Base-by-base conservation (phyloP, 2,797 vertebrate genomes). In the Amniataba percoides region DNA sequence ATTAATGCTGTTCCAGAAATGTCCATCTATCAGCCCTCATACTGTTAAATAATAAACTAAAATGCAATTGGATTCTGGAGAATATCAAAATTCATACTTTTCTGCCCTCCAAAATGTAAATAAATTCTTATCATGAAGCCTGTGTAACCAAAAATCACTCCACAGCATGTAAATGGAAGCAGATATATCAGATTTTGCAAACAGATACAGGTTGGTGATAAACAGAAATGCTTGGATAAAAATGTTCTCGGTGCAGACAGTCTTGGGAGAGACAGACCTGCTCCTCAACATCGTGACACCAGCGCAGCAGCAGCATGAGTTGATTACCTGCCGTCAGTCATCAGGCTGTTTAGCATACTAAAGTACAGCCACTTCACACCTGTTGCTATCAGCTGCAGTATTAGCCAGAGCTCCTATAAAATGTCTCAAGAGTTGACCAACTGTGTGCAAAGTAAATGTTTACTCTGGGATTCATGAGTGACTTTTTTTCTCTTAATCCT, bases 371-470 rank as follows among this genome's bases (percentile, higher is more conserved):
- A 65, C 70, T 61, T 62, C 31, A 60, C 80, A 70, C 52, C 78
- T 74, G 73, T 61, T 83, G 64, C 55, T 31, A 71, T 51, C 10
- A 58, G 23, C 82, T 53, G 21, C 5, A 21, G 42, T 23, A 27
- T 60, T 27, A n/a, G 27, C 40, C 27, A 40, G 11, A 15, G 39
- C 51, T 36, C 9, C 64, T 27, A n/a, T 74, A 74, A 82, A 74
- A 61, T 15, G n/a, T 57, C 58, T 77, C 40, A 23, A 49, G 64
- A 74, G 23, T 42, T n/a, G 25, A 74, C 14, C 36, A 49, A 56
- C 45, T 77, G 75, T 74, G 56, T 81, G 53, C 59, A 51, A 55
- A 82, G 23, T 40, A 84, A 89, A 93, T 82, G 83, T 92, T 90
- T 78, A 77, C 53, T 63, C 61, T 53, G 58, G 31, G 74, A 78